phyloP scores from a whole-genome alignment of 2,888 invertebrate species.

The Altica lythri region DNA sequence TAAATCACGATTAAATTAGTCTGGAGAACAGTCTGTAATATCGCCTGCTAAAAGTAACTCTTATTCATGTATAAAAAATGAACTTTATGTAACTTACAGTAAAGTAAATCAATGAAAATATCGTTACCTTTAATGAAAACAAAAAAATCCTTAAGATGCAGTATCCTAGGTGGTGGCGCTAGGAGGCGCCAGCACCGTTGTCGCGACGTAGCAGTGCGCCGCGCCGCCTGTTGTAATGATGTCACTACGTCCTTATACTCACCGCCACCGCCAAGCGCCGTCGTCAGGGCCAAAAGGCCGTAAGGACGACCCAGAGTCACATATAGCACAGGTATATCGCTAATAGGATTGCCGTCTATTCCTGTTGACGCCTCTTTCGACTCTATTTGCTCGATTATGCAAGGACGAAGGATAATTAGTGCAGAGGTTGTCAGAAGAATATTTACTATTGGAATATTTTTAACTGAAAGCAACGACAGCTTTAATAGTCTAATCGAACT shows the following conservation, averaged over 20 bases:
- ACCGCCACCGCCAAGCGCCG: conserved; percentile 26
- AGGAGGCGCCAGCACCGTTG: conserved; percentile 54
- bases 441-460: too few species aligned
- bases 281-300: conserved; percentile 7
- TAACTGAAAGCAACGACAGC: too few species aligned
- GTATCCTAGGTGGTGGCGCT: conserved; percentile 43
- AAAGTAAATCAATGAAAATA: too few species aligned
- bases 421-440: too few species aligned
- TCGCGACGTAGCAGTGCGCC: conserved; percentile 52
- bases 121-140: neutral
- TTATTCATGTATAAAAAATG: too few species aligned
- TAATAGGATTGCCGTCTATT: conserved; percentile 10
- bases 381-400: conserved; percentile 3
- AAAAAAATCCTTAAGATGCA: neutral
- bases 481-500: too few species aligned
- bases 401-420: conserved; percentile 5
- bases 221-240: too few species aligned
- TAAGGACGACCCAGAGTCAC: neutral
- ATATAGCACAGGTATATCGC: conserved; percentile 10
- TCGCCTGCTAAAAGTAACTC: too few species aligned
- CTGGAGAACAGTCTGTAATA: too few species aligned
- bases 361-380: neutral
- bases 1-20: too few species aligned
- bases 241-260: conserved; percentile 47
- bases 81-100: too few species aligned